Conservation (phyloP, 2,888 invertebrate species). For the Diabrotica balteata region DNA sequence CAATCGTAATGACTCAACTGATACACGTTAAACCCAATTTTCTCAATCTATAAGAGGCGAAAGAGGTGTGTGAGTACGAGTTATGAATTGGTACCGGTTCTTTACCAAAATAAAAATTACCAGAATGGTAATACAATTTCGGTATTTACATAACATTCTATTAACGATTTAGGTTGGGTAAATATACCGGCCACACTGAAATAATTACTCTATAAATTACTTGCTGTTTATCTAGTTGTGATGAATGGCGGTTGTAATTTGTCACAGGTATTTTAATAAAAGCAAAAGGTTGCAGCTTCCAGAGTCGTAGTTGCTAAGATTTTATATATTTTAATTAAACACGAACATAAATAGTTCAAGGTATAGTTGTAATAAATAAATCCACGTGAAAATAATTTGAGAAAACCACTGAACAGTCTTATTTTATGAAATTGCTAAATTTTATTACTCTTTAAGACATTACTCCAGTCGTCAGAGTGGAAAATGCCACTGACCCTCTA, state of each 20-base stretch:
- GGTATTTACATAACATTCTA: slow-evolving; percentile 32
- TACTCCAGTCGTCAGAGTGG: no score
- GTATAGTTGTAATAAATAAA: no score
- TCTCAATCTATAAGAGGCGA: slow-evolving; percentile 6
- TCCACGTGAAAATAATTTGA: no score
- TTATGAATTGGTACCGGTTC: slow-evolving; percentile 30
- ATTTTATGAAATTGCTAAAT: no score
- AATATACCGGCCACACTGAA: slow-evolving; percentile 1
- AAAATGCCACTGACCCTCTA: no score
- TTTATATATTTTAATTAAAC: neutral
- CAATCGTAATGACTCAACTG: slow-evolving; percentile 30
- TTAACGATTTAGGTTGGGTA: slow-evolving; percentile 28
- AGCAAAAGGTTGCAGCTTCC: neutral
- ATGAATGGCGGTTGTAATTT: neutral
- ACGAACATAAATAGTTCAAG: no score
- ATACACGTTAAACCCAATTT: slow-evolving; percentile 11
- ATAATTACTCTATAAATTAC: slow-evolving; percentile 4
- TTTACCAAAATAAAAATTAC: slow-evolving; percentile 27
- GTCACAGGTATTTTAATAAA: neutral
- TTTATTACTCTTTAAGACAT: no score
- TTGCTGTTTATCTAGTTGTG: slow-evolving; percentile 3
- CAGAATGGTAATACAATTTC: slow-evolving; percentile 27
- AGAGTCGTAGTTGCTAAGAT: neutral
- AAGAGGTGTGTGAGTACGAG: slow-evolving; percentile 20
- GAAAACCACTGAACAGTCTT: no score